A percentile compares a stretch with the other conserved stretches of the same genome.
Conservation (phyloP, 2,888 invertebrate species). For the Megalurothrips usitatus region DNA sequence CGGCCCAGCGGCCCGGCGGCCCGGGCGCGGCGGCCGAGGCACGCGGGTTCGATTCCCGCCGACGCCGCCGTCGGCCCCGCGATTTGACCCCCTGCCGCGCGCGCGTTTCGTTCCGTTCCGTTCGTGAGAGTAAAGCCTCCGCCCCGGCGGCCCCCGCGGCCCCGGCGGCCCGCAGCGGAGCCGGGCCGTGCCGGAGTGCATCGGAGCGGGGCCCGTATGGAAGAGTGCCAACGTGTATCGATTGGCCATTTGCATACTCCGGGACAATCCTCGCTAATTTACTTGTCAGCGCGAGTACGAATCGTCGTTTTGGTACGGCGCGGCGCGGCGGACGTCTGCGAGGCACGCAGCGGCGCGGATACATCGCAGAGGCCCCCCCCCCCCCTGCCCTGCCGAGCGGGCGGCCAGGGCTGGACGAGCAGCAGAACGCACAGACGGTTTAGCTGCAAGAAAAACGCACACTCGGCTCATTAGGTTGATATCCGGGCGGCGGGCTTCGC, state of each 20-base stretch:
- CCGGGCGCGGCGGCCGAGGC: background rate
- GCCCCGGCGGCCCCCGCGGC: too few relatives aligned
- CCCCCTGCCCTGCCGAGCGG: too few relatives aligned
- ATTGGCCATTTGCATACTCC: conserved; percentile 8
- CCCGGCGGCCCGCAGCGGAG: too few relatives aligned
- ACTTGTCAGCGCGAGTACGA: background rate
- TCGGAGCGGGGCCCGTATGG: background rate
- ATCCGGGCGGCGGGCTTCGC: too few relatives aligned
- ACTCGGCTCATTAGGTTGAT: too few relatives aligned
- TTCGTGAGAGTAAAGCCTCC: too few relatives aligned
- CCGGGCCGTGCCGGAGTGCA: background rate
- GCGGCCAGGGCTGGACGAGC: too few relatives aligned
- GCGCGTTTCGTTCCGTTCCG: too few relatives aligned
- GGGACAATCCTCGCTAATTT: background rate
- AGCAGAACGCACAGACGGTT: too few relatives aligned
- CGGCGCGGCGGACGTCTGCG: background rate
- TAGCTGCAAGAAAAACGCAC: too few relatives aligned
- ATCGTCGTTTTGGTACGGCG: background rate
- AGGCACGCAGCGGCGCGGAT: background rate
- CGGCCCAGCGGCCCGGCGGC: background rate
- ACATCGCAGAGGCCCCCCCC: background rate
- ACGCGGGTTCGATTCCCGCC: background rate
- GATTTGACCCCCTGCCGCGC: too few relatives aligned
- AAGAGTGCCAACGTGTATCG: background rate
- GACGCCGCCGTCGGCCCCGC: too few relatives aligned